phyloP scores from a whole-genome alignment of 2,113 vertebrate species.

The Phrynocephalus versicolor region DNA sequence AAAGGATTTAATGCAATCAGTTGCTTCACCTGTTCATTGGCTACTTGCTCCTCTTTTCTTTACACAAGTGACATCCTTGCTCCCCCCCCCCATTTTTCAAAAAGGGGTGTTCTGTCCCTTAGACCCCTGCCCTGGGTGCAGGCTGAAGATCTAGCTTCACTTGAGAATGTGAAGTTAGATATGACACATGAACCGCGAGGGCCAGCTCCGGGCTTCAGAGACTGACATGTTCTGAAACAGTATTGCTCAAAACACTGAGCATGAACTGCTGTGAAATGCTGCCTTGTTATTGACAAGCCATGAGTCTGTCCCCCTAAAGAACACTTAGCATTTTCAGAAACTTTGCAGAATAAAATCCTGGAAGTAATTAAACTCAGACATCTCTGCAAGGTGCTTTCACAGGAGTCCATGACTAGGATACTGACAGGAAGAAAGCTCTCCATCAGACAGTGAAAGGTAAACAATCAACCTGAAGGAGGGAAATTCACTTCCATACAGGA shows the following conservation, averaged over 20 bases:
- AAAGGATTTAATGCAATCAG: background rate
- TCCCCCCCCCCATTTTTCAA: too few relatives aligned
- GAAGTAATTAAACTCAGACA: background rate
- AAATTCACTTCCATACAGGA: constrained; percentile 25
- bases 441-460: background rate
- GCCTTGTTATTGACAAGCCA: constrained; percentile 11
- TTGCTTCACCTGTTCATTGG: constrained; percentile 8
- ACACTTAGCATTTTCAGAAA: background rate
- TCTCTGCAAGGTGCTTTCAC: background rate
- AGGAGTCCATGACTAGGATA: background rate
- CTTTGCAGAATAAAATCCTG: background rate
- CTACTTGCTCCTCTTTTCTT: background rate
- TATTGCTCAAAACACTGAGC: constrained; percentile 1
- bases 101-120: background rate
- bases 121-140: background rate
- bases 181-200: too few relatives aligned
- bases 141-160: background rate
- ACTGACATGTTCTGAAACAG: constrained; percentile 20
- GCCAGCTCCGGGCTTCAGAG: background rate
- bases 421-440: background rate
- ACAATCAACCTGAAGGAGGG: constrained; percentile 27
- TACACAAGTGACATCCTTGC: background rate
- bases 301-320: background rate
- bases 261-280: background rate
- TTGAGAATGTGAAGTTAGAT: background rate